Percentiles rank a stretch among this genome's conserved stretches.
Conservation (phyloP, 2,888 invertebrate species). For the Arctia plantaginis region DNA sequence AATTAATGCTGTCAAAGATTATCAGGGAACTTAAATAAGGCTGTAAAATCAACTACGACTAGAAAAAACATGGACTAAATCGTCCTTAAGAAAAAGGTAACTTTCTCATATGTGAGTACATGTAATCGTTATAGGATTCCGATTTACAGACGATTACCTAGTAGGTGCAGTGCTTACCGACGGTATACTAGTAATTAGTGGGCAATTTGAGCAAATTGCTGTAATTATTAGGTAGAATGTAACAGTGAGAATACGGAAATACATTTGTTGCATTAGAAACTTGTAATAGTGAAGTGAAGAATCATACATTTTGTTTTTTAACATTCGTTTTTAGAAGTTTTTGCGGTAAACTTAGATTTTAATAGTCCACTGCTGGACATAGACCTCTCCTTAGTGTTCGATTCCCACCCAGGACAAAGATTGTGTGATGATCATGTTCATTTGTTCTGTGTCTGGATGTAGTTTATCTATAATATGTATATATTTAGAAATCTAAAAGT, state of each 20-base stretch:
- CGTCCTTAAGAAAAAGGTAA: neutral
- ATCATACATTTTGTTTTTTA: neutral
- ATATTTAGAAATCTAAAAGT: too few relatives aligned
- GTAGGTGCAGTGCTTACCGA: neutral
- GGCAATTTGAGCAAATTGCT: conserved; percentile 51
- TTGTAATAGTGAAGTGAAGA: neutral
- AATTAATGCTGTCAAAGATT: too few relatives aligned
- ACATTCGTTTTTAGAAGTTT: too few relatives aligned
- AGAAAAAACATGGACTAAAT: neutral
- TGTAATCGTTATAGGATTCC: neutral
- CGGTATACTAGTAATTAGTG: conserved; percentile 36
- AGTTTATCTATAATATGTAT: too few relatives aligned
- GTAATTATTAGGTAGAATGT: conserved; percentile 37
- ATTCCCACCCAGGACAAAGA: too few relatives aligned
- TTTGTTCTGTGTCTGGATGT: too few relatives aligned
- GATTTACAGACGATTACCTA: neutral
- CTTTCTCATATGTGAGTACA: neutral
- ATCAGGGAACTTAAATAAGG: too few relatives aligned
- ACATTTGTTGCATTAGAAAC: neutral
- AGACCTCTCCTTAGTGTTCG: too few relatives aligned
- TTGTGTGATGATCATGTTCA: too few relatives aligned
- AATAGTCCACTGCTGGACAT: too few relatives aligned
- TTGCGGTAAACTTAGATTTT: too few relatives aligned
- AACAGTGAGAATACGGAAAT: neutral
- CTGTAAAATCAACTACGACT: neutral